Evolutionary conservation across 1,140 invertebrate genomes (phyloP), one percentile per base, ranked within the genome.

Genomic region (Drosophila dunni): DNA sequence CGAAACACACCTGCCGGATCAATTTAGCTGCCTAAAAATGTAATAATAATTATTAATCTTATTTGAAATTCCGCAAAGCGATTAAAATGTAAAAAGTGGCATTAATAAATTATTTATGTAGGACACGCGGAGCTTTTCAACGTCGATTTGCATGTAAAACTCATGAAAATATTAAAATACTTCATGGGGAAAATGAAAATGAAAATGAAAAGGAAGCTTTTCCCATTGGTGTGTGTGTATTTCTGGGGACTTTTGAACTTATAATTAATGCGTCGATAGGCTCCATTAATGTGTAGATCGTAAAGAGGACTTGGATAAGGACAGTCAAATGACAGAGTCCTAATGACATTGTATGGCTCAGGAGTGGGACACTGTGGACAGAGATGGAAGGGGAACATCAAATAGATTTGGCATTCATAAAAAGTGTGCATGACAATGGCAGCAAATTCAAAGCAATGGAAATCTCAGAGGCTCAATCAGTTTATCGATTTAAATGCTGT

Each of bases 401-500:
- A 80, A 84, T 74, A 67, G 78, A 85, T 81, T 85, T 78, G 69
- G 68, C 63, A 77, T 73, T 77, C 81, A 80, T 84, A 78, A 74
- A 84, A 80, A 83, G 65, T 70, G 57, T 68, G 46, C 46, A 40
- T 46, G 45, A 84, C 81, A 85, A 81, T 84, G 74, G 50, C 50
- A 78, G 72, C 61, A 20, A 68, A 17, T 78, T 54, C 66, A 75
- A 81, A 85, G 76, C 78, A 85, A 85, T 81, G 84, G 62, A 86
- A 85, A 81, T 85, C 81, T 85, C 50, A 51, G 72, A 74, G 78
- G 78, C 81, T 85, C 84, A 81, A 75, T 75, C 81, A 81, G 81
- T 82, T 85, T 85, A 85, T 85, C 81, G 82, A 85, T 85, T 85
- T 65, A 79, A 81, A 85, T 74, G 81, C 69, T 61, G 72, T 54